These are phyloP conservation scores for Drosophila gunungcola DNA, from an alignment of 1,140 invertebrate genomes.

Conservation along the genomic window DNA sequence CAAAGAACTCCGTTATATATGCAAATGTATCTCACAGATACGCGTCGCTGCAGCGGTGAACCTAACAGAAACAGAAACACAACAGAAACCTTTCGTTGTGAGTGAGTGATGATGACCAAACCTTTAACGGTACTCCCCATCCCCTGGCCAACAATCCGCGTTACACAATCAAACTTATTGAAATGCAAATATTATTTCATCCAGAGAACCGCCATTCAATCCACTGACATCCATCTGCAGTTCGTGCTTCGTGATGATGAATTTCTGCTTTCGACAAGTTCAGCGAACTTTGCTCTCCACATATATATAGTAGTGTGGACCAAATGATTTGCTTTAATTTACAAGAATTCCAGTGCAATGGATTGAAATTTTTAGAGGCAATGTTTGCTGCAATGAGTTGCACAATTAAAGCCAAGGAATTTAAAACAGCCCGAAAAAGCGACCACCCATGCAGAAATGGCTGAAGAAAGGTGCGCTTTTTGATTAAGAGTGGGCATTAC, in stretches of 20 bases:
- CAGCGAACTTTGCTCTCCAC: slow-evolving; percentile 47
- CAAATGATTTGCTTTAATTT: slow-evolving; percentile 26
- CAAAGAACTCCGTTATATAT: slow-evolving; percentile 71
- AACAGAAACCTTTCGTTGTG: slow-evolving; percentile 52
- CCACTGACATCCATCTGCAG: slow-evolving; percentile 1
- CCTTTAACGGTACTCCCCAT: slow-evolving; percentile 62
- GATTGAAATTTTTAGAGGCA: neutral
- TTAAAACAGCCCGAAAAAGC: slow-evolving; percentile 2
- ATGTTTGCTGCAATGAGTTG: slow-evolving; percentile 18
- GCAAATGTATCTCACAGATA: slow-evolving; percentile 77
- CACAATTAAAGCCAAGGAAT: slow-evolving; percentile 6
- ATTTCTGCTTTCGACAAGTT: slow-evolving; percentile 52
- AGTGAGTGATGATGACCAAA: slow-evolving; percentile 25
- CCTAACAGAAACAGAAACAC: too few relatives aligned
- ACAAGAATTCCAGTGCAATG: slow-evolving; percentile 19
- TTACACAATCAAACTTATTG: slow-evolving; percentile 73
- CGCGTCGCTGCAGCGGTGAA: slow-evolving; percentile 59
- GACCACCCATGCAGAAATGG: neutral
- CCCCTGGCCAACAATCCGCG: slow-evolving; percentile 3
- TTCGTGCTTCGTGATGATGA: slow-evolving; percentile 25
- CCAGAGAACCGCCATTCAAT: slow-evolving; percentile 3
- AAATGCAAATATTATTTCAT: slow-evolving; percentile 70
- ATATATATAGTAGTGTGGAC: slow-evolving; percentile 4
- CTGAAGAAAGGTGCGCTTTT: neutral
- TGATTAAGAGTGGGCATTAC: neutral